These are phyloP conservation scores for Globodera rostochiensis DNA, from an alignment of 1,140 invertebrate genomes.

Conservation along the genomic window DNA sequence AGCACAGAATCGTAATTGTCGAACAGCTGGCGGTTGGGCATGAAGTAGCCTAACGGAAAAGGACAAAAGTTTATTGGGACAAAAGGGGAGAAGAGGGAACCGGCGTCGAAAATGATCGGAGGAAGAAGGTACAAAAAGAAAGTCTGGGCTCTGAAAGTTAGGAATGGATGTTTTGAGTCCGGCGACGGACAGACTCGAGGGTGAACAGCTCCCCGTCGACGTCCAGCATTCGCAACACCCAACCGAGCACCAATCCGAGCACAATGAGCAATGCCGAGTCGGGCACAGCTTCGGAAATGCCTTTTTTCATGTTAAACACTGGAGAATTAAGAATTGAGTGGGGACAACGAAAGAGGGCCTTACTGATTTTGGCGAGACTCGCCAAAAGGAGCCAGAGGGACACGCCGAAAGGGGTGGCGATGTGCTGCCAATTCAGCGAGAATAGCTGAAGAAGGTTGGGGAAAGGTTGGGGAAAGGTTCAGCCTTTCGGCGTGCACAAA, in stretches of 20 bases:
- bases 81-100: constrained; percentile 30
- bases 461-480: neutral
- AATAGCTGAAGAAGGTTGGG: constrained; percentile 3
- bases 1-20: constrained; percentile 93
- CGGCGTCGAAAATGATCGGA: constrained; percentile 67
- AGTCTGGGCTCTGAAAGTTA: constrained; percentile 33
- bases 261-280: constrained; percentile 61
- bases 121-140: constrained; percentile 66
- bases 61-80: neutral
- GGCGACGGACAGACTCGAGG: constrained; percentile 20
- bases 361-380: constrained; percentile 60
- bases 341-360: constrained; percentile 7
- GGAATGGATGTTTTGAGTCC: neutral
- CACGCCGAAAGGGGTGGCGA: constrained; percentile 46
- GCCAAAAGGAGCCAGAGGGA: constrained; percentile 57
- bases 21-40: constrained; percentile 93
- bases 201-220: constrained; percentile 45
- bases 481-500: neutral
- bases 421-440: constrained; percentile 21
- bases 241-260: constrained; percentile 57
- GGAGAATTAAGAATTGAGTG: constrained; percentile 23
- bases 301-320: constrained; percentile 63
- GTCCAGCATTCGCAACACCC: constrained; percentile 37
- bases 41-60: constrained; percentile 83
- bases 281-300: constrained; percentile 57